phyloP scores from a whole-genome alignment of 1,140 invertebrate genomes.

The Eumaeus atala region DNA sequence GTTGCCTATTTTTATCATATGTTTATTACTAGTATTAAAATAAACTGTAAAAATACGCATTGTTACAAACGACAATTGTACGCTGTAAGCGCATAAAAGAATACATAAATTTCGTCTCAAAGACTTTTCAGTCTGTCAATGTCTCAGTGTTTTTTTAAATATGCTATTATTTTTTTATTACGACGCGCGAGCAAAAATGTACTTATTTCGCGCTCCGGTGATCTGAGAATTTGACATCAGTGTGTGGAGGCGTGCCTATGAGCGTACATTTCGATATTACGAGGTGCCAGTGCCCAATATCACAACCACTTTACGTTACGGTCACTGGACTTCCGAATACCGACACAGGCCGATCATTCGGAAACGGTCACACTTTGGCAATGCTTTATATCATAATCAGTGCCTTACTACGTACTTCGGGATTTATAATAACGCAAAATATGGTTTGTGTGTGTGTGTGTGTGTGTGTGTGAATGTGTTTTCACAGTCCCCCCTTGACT shows the following conservation, averaged over 20 bases:
- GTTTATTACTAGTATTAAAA: no score
- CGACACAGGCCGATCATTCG: constrained; percentile 36
- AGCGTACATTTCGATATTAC: constrained; percentile 54
- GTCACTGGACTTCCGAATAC: constrained; percentile 46
- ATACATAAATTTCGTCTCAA: constrained; percentile 9
- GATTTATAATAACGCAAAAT: no score
- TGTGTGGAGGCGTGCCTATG: constrained; percentile 42
- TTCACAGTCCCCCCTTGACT: no score
- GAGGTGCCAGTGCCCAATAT: constrained; percentile 56
- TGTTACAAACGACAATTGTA: not conserved
- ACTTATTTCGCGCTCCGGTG: constrained; percentile 72
- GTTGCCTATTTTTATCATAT: no score
- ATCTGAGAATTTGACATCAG: constrained; percentile 69
- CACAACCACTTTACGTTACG: constrained; percentile 58
- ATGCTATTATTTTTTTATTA: constrained; percentile 70
- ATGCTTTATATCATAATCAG: constrained; percentile 23
- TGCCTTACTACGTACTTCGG: no score
- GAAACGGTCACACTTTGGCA: constrained; percentile 32
- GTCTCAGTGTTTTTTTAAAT: constrained; percentile 46
- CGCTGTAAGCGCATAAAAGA: no score
- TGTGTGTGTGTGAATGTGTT: no score
- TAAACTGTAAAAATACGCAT: constrained; percentile 22
- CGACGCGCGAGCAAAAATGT: constrained; percentile 65
- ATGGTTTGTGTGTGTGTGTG: no score
- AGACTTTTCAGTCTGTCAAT: constrained; percentile 44